A percentile compares a stretch with the other conserved stretches of the same genome.
These are phyloP conservation scores for Phymanthus crucifer DNA, from an alignment of 92 coral and sea anemone species.

Conservation along the genomic window DNA sequence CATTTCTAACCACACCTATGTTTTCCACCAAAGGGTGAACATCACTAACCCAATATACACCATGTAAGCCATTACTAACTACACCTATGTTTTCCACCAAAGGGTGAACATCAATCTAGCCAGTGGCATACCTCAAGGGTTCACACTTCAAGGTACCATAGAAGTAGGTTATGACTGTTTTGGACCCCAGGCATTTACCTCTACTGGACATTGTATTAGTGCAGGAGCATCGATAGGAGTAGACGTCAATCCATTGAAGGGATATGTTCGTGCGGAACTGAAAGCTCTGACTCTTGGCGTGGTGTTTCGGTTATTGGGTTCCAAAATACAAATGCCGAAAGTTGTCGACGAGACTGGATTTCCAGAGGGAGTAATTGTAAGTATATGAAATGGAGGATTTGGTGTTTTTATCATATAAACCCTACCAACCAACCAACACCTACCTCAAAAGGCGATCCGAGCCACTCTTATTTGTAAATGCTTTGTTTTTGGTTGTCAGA, in stretches of 20 bases:
- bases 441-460: too few species aligned
- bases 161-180: slow-evolving; percentile 73
- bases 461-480: too few species aligned
- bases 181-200: slow-evolving; percentile 55
- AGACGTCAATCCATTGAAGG: slow-evolving; percentile 59
- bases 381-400: slow-evolving; percentile 14
- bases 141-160: slow-evolving; percentile 64
- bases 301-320: slow-evolving; percentile 73
- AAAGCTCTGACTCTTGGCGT: slow-evolving; percentile 67
- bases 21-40: too few species aligned
- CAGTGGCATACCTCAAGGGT: slow-evolving; percentile 65
- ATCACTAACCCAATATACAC: too few species aligned
- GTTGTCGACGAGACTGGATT: slow-evolving; percentile 73
- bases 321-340: slow-evolving; percentile 74
- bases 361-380: slow-evolving; percentile 68
- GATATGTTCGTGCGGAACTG: slow-evolving; percentile 66
- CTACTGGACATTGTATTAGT: slow-evolving; percentile 62
- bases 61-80: not conserved
- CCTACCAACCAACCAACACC: too few species aligned
- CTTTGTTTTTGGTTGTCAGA: slow-evolving; percentile 12
- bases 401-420: too few species aligned
- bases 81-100: not conserved
- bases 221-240: slow-evolving; percentile 66
- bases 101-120: slow-evolving; percentile 65
- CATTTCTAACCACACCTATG: too few species aligned